Conservation (phyloP, 2,113 vertebrate genomes). For the Etheostoma cragini region DNA sequence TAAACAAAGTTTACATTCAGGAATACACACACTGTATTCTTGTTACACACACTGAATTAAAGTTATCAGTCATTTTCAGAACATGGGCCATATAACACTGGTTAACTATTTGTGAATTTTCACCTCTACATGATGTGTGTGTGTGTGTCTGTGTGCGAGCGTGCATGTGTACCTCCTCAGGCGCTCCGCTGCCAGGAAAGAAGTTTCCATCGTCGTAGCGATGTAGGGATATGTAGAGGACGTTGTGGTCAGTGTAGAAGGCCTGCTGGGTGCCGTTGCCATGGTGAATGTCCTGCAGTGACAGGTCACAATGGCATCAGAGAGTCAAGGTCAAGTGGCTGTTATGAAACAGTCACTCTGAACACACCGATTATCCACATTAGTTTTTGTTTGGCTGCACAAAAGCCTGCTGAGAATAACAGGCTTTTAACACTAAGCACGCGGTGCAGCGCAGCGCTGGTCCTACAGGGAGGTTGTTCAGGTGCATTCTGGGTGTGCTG, state of each 20-base stretch:
- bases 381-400: not conserved
- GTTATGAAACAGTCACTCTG: not conserved
- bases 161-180: conserved; percentile 69
- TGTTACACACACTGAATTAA: not conserved
- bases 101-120: not conserved
- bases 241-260: conserved; percentile 74
- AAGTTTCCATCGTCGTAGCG: conserved; percentile 80
- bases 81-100: not conserved
- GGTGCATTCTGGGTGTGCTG: too few species aligned
- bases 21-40: not conserved
- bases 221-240: conserved; percentile 80
- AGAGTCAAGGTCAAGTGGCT: conserved; percentile 27
- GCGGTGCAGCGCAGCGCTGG: too few species aligned
- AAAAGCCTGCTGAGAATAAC: not conserved
- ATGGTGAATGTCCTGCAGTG: conserved; percentile 78
- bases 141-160: conserved; percentile 5
- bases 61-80: not conserved
- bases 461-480: too few species aligned
- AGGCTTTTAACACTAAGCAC: too few species aligned
- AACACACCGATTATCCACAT: not conserved
- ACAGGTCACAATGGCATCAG: conserved; percentile 21
- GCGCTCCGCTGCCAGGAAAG: conserved; percentile 79
- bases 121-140: not conserved
- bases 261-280: conserved; percentile 80
- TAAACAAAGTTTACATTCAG: not conserved